phyloP scores from a whole-genome alignment of 2,797 vertebrate genomes.

The Euphonia xanthogaster region DNA sequence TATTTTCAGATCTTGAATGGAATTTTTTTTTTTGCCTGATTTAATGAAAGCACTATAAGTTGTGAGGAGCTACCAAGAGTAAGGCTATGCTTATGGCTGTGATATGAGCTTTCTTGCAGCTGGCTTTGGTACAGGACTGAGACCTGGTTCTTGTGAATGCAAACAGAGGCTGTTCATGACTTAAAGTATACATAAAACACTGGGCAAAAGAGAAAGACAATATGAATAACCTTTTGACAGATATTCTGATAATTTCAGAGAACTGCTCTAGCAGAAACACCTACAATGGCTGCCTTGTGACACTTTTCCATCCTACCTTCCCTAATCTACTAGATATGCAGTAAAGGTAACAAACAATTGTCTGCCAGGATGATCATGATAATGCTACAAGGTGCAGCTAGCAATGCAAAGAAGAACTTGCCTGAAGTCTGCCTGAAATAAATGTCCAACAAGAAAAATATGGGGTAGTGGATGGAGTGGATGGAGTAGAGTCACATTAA shows the following conservation, averaged over 20 bases:
- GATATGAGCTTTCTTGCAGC: neutral
- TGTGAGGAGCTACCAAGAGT: neutral
- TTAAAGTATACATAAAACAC: neutral
- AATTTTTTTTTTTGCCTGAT: neutral
- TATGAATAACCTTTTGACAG: neutral
- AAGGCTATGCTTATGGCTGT: neutral
- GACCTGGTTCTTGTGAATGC: neutral
- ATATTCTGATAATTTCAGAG: neutral
- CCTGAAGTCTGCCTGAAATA: neutral
- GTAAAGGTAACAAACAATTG: neutral
- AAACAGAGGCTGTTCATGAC: neutral
- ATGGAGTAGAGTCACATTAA: neutral
- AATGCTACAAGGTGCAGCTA: neutral
- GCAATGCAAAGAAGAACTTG: neutral
- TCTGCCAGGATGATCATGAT: neutral
- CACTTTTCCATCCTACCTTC: neutral
- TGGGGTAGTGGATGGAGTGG: neutral
- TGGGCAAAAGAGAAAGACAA: neutral
- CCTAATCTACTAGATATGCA: neutral
- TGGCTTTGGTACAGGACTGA: neutral
- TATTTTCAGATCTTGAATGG: neutral
- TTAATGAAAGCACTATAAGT: neutral
- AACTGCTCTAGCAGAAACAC: neutral
- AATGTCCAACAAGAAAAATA: neutral
- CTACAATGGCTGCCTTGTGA: neutral